These are phyloP conservation scores for Catamblyrhynchus diadema DNA, from an alignment of 2,797 vertebrate species.

Conservation along the genomic window DNA sequence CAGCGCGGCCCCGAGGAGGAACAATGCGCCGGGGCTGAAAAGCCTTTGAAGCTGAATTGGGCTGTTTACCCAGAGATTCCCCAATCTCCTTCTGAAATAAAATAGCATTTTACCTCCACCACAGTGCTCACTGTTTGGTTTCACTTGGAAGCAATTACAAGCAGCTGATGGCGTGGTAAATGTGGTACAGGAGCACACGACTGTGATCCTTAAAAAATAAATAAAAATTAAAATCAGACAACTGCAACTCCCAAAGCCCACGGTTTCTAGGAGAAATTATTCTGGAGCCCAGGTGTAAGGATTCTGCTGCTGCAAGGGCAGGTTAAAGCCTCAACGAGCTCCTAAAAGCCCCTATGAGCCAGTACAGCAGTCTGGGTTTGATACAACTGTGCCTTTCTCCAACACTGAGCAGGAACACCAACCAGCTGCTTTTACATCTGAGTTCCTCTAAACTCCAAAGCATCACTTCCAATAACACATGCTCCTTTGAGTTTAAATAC, in stretches of 20 bases:
- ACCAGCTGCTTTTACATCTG: fast-evolving
- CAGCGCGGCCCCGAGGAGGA: constrained; percentile 19
- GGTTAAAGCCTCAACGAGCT: background rate
- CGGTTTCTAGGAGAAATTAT: background rate
- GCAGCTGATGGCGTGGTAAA: background rate
- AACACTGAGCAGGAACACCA: background rate
- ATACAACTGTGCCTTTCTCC: background rate
- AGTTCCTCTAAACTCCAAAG: background rate
- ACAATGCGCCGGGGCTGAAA: constrained; percentile 29
- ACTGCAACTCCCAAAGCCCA: background rate
- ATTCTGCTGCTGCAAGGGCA: background rate
- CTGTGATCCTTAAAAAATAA: background rate
- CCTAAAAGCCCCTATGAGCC: background rate
- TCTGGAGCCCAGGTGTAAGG: background rate
- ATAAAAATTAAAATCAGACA: background rate
- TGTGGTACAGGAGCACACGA: background rate
- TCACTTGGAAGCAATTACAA: constrained; percentile 22
- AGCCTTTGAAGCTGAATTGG: constrained; percentile 51
- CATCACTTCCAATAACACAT: background rate
- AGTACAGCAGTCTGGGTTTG: background rate
- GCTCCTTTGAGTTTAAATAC: background rate
- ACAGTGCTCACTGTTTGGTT: background rate
- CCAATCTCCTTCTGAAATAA: constrained; percentile 21
- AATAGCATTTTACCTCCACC: constrained; percentile 2
- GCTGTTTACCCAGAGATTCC: constrained; percentile 45